Percentiles rank a stretch among this genome's conserved stretches.
These are phyloP conservation scores for Mystacides longicornis DNA, from an alignment of 2,888 invertebrate species.

Conservation along the genomic window DNA sequence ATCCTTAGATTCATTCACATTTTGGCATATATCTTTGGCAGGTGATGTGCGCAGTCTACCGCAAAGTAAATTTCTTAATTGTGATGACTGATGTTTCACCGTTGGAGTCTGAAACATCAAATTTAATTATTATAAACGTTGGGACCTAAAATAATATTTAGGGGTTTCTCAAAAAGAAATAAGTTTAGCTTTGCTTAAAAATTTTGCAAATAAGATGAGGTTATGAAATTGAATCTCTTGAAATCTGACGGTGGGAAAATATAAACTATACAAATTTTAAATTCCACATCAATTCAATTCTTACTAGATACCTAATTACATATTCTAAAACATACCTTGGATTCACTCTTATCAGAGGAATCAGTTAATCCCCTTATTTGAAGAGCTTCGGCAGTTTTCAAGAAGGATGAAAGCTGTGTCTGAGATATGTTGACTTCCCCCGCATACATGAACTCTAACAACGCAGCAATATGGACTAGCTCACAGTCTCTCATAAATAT, in stretches of 20 bases:
- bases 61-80: constrained; percentile 51
- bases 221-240: no score
- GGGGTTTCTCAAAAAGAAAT: no score
- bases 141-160: no score
- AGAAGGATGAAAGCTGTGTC: constrained; percentile 66
- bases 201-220: no score
- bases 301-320: no score
- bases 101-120: constrained; percentile 42
- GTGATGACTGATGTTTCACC: constrained; percentile 49
- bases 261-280: no score
- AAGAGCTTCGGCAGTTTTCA: constrained; percentile 70
- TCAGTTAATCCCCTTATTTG: constrained; percentile 74
- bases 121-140: no score
- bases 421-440: constrained; percentile 79
- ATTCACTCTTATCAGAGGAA: constrained; percentile 49
- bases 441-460: constrained; percentile 80
- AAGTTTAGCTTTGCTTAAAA: no score
- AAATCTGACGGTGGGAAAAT: no score
- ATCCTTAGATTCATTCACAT: constrained; percentile 42
- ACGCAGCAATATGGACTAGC: constrained; percentile 66
- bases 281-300: no score
- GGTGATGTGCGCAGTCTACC: constrained; percentile 49
- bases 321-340: constrained; percentile 21
- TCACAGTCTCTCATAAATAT: constrained; percentile 80
- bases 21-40: constrained; percentile 53